Base-by-base conservation (phyloP, 1,140 invertebrate genomes). In the Bombus affinis region DNA sequence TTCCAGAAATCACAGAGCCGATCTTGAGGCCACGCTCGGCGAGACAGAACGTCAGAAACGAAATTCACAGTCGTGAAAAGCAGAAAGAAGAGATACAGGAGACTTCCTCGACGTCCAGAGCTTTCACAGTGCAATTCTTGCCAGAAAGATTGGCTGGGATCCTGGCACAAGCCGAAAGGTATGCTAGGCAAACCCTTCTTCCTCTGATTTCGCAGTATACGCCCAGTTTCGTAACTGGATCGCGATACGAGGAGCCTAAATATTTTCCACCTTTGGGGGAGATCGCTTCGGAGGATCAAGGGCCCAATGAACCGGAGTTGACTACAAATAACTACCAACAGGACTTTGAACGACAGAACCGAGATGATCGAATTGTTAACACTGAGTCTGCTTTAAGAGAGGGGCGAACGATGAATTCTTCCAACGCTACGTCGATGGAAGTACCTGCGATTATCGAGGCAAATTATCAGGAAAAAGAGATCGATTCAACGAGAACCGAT, bases 121-220 rank as follows among this genome's bases (percentile, higher is more conserved):
- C 94, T 77, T 97, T 96, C 83, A 97, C 97, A 0, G 97, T 98
- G 13, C 98, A 98, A 91, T 96, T 98, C 89, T 94, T 98, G 39
- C 97, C 97, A 0, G 97, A 97, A 81, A 96, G 97, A 47, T 92
- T 98, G 28, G 97, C 97, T 1, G 96, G 97, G 10, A 96, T 98
- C 92, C 96, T 98, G 44, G 97, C 97, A 35, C 97, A 97, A 90
- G 97, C 97, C 0, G 97, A 98, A 93, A 96, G 96, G 42, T 98
- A 98, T 91, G 97, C 97, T 0, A 95, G 97, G 73, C 96, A 97
- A 90, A 97, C 97, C 0, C 94, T 98, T 18, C 92, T 97, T 73
- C 97, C 97, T 0, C 90, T 97, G 12, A 97, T 98, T 8, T 97
- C 97, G 3, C 97, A 97, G 65, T 97, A 97, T 91, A 97, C 97